phyloP scores from a whole-genome alignment of 2,888 invertebrate genomes.

The Drosophila suboccidentalis region DNA sequence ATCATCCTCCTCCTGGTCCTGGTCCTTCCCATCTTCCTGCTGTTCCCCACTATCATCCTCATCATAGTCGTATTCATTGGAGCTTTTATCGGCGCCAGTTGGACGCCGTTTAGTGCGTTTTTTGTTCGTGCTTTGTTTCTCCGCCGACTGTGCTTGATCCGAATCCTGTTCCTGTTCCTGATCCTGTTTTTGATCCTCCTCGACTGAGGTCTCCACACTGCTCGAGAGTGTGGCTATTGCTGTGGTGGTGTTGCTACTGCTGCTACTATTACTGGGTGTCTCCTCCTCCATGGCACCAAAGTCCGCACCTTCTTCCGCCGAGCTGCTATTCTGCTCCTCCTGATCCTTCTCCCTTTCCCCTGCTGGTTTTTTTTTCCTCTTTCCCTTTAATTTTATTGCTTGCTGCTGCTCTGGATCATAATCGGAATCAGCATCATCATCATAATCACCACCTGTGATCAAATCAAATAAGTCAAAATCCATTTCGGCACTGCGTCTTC shows the following conservation, averaged over 20 bases:
- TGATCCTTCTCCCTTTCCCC: background rate
- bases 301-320: conserved; percentile 72
- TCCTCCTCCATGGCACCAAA: conserved; percentile 73
- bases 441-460: conserved; percentile 49
- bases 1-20: conserved; percentile 29
- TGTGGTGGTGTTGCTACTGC: conserved; percentile 3
- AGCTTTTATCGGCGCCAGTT: conserved; percentile 3
- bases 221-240: background rate
- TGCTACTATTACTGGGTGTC: background rate
- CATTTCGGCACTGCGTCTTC: conserved; percentile 22
- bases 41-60: conserved; percentile 43
- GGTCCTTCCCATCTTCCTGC: conserved; percentile 7
- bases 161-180: background rate
- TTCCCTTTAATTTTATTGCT: background rate
- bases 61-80: conserved; percentile 64
- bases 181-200: background rate
- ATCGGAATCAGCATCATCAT: conserved; percentile 62
- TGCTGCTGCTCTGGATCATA: conserved; percentile 36
- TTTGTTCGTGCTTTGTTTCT: conserved; percentile 55
- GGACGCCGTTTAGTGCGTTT: conserved; percentile 76
- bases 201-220: conserved; percentile 3
- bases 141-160: background rate
- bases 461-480: conserved; percentile 66
- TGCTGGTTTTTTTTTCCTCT: background rate
- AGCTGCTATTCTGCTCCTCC: conserved; percentile 67